These are phyloP conservation scores for Cichlasoma orientale DNA, from an alignment of 2,797 vertebrate genomes.

Conservation along the genomic window DNA sequence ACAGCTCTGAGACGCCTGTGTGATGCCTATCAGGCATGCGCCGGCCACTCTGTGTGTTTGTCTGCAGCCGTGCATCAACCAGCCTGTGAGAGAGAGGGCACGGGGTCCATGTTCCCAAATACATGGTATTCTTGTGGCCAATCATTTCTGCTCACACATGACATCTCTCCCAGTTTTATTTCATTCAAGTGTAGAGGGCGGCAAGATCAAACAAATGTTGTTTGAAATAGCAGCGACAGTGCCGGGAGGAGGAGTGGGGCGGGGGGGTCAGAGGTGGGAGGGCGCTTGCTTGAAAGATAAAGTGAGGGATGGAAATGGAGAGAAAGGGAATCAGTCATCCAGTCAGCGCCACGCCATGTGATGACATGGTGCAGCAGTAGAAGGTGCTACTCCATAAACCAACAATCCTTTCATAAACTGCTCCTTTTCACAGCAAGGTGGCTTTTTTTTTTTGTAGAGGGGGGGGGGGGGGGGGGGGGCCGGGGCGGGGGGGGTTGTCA, in stretches of 20 bases:
- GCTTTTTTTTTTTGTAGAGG: not conserved
- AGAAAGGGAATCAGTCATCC: conserved; percentile 62
- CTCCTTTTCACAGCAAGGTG: conserved; percentile 35
- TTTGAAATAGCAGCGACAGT: conserved; percentile 50
- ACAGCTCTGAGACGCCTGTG: conserved; percentile 63
- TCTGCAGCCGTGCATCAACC: not conserved
- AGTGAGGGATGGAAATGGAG: conserved; percentile 54
- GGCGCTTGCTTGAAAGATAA: conserved; percentile 59
- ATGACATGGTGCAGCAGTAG: conserved; percentile 26
- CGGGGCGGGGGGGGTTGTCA: conserved; percentile 33
- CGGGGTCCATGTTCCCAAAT: conserved; percentile 47
- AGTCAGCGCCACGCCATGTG: conserved; percentile 42
- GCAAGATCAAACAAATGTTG: conserved; percentile 73
- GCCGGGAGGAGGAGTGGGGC: not conserved
- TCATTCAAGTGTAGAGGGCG: conserved; percentile 71
- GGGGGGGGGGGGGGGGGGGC: not conserved
- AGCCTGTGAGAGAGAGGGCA: conserved; percentile 36
- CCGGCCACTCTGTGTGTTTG: conserved; percentile 7
- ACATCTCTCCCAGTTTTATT: conserved; percentile 71
- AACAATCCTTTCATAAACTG: conserved; percentile 38
- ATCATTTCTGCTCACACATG: conserved; percentile 70
- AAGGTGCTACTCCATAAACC: conserved; percentile 53
- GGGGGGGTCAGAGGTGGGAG: conserved; percentile 37
- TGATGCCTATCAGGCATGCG: conserved; percentile 55
- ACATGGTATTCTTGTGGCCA: conserved; percentile 58